Evolutionary conservation across 2,113 vertebrate genomes (phyloP), one percentile per base, ranked within the genome.

Genomic region (Heterotis niloticus): DNA sequence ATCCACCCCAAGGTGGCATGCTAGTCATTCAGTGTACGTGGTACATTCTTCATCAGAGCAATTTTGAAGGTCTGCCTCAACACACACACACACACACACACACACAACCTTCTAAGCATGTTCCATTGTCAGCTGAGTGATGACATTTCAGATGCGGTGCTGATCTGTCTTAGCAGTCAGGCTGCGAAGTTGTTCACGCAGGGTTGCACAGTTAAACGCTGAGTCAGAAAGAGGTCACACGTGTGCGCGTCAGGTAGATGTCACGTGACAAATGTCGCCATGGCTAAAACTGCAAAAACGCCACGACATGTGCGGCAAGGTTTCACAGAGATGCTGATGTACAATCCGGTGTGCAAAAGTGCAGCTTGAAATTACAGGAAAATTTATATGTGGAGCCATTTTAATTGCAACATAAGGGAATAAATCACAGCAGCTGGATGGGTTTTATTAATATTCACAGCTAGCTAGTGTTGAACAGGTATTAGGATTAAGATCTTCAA

Each of bases 151-250:
- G 28, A 69, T 20, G 68, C 0, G 17, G 12, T 24, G 60, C 9
- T 51, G 29, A 67, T 44, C 62, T 67, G 44, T 77, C 64, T 64
- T 64, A 67, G 34, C 7, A 44, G 76, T 65, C 57, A 64, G 57
- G 57, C 28, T 24, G 76, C 54, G 65, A 54, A 20, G 66, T 67
- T 66, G 13, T 7, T 7, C 34, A 44, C 34, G 7, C 23, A 54
- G 29, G 13, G 64, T 26, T n/a, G n/a, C n/a, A 66, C 44, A 66
- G 76, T 20, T 26, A 67, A 67, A 34, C 28, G 86, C 85, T 85
- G 84, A 89, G 86, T 86, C 77, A 81, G 86, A 84, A 80, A 91
- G 90, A 88, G 87, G 88, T 89, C 89, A 88, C 59, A 17, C 76
- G 20, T 24, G 76, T 69, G 78, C 84, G 83, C 75, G 57, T 51